These are phyloP conservation scores for Sebastes vulpes DNA, from an alignment of 2,797 vertebrate species.

Conservation along the genomic window DNA sequence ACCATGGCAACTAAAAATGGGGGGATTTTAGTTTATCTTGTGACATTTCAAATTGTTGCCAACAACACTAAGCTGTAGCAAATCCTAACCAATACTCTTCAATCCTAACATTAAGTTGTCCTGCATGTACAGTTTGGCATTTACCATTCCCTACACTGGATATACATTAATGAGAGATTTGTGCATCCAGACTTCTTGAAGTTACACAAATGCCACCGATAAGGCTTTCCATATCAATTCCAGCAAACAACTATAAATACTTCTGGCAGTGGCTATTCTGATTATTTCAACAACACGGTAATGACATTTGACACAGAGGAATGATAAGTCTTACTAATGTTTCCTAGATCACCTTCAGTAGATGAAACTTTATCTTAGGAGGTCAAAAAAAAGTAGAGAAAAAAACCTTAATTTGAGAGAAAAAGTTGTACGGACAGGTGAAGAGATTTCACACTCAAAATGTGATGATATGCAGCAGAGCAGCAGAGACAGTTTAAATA, in stretches of 20 bases:
- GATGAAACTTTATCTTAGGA: slow-evolving; percentile 28
- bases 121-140: background rate
- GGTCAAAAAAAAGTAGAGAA: slow-evolving; percentile 29
- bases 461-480: slow-evolving; percentile 62
- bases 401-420: slow-evolving; percentile 36
- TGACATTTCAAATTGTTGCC: slow-evolving; percentile 11
- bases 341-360: background rate
- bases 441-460: slow-evolving; percentile 74
- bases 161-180: background rate
- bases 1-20: background rate
- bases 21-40: background rate
- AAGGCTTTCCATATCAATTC: background rate
- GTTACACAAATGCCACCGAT: background rate
- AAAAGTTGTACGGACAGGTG: slow-evolving; percentile 72
- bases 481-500: slow-evolving; percentile 79
- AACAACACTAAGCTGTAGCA: background rate
- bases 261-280: background rate
- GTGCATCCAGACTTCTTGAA: background rate
- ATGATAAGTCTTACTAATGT: background rate
- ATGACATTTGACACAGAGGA: background rate
- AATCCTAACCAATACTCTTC: slow-evolving; percentile 3
- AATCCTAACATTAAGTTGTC: background rate
- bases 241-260: background rate
- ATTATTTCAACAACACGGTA: background rate
- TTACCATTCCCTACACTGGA: background rate